Base-by-base conservation (phyloP, 2,797 vertebrate species). In the Molossus alvarezi region DNA sequence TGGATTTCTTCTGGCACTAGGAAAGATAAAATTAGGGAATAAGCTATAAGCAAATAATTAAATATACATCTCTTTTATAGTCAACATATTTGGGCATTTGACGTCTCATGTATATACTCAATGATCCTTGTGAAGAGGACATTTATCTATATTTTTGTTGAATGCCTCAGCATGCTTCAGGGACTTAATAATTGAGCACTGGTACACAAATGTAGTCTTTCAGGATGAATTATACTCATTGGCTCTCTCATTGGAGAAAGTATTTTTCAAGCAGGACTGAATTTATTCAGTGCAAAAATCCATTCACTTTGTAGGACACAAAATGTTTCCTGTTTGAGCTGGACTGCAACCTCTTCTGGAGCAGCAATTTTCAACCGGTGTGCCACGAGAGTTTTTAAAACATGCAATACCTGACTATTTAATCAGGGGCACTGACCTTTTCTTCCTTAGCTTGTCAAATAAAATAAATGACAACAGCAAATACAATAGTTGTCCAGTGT, bases 181-280 rank as follows among this genome's bases (percentile, higher is more conserved):
- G 33, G n/a, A 64, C n/a, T 79, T 90, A 20, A 83, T 92, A 90
- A 90, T 18, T 85, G 62, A 75, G 27, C n/a, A 81, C 20, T 81
- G 12, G 92, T 58, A 83, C 9, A 92, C 21, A 97, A 95, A 92
- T 57, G 6, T 55, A 92, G 45, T 12, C 45, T 86, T 82, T 77
- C n/a, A 73, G n/a, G 13, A 81, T 53, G 65, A 85, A 94, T 88
- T 95, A 76, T 41, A 85, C 55, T 51, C 84, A 88, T 65, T 53
- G 64, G 4, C 17, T 93, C 33, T 87, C 18, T 91, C 10, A 87
- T 2, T 69, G 12, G 64, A 91, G 17, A 83, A 75, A 94, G 1
- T 48, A 53, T 17, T 48, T 96, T 91, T 93, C 85, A 86, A 88
- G 9, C 21, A 5, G 57, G 29, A 9, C 9, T 90, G 14, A 80